Evolutionary conservation across 2,888 invertebrate genomes (phyloP), one percentile per base, ranked within the genome.

Genomic region (Dorcus hopei): DNA sequence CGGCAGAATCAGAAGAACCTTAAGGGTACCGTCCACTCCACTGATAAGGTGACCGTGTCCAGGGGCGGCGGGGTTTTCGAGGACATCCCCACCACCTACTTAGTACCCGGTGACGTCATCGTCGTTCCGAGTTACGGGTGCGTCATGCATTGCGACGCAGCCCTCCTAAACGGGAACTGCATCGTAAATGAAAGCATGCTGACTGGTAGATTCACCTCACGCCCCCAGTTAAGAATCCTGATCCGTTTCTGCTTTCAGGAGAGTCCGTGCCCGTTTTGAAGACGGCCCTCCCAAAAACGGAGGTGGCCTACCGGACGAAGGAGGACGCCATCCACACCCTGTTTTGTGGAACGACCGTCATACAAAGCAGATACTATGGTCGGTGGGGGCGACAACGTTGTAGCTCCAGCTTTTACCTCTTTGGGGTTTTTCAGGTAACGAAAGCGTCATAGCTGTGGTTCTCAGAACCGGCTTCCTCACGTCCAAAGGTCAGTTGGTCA

Each of bases 171-270:
- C 0, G 97, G 97, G 7, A 88, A 89, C 61, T 95, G 94, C 61
- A 93, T 97, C 58, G 85, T 97, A 9, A 96, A 97, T 73, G 97
- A 97, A 80, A 93, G 95, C 69, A 96, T 96, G 95, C 85, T 97
- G 0, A 97, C 97, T 61, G 93, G 93, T 90, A 70, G 70, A 63
- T 33, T 33, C 26, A 33, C 26, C 26, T 33, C 3, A 33, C 26
- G 26, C 7, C 26, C 7, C 26, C 26, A 33, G 7, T 33, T 7
- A 33, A 33, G 26, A 33, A 33, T 33, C 26, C 7, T 33, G 6
- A 33, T 33, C 26, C 26, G 6, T 33, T 33, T 33, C 26, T 33
- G 26, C 7, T 70, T 72, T 6, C 72, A 90, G 95, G 93, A 52
- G 96, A 97, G 79, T 95, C 95, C 65, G 94, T 96, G 1, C 95